phyloP scores from a whole-genome alignment of 2,888 invertebrate genomes.

The Oligia fasciuncula region DNA sequence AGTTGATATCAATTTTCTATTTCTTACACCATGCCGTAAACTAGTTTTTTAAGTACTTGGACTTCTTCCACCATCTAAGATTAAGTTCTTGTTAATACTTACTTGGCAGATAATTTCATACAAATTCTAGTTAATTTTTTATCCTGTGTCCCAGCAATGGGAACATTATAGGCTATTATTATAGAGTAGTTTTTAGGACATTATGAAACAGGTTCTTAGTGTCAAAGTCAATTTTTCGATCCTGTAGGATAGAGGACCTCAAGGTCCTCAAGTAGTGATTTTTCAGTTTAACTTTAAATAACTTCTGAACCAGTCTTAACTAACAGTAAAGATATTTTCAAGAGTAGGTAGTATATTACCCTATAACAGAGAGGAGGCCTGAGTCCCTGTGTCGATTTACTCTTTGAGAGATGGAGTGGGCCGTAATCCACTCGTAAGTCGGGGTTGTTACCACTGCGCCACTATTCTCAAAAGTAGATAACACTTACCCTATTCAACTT shows the following conservation, averaged over 20 bases:
- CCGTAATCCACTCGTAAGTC: too few species aligned
- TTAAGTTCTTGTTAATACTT: background rate
- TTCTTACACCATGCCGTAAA: background rate
- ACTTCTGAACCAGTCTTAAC: background rate
- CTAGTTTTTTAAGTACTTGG: background rate
- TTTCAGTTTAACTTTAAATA: background rate
- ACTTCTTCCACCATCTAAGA: background rate
- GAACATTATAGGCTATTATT: too few species aligned
- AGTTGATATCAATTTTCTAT: background rate
- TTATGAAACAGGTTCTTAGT: background rate
- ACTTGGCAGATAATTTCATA: background rate
- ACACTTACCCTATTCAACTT: conserved; percentile 94
- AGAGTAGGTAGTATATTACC: background rate
- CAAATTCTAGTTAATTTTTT: background rate
- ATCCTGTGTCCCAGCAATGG: too few species aligned
- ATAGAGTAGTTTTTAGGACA: background rate
- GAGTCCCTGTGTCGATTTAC: too few species aligned
- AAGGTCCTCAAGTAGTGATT: background rate
- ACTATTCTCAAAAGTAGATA: background rate
- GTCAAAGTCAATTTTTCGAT: background rate
- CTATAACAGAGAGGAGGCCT: too few species aligned
- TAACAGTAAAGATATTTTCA: background rate
- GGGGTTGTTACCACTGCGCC: too few species aligned
- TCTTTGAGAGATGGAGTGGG: too few species aligned
- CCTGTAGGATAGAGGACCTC: background rate